These are phyloP conservation scores for Hylomyscus alleni DNA, from an alignment of 2,797 vertebrate species.

Conservation along the genomic window DNA sequence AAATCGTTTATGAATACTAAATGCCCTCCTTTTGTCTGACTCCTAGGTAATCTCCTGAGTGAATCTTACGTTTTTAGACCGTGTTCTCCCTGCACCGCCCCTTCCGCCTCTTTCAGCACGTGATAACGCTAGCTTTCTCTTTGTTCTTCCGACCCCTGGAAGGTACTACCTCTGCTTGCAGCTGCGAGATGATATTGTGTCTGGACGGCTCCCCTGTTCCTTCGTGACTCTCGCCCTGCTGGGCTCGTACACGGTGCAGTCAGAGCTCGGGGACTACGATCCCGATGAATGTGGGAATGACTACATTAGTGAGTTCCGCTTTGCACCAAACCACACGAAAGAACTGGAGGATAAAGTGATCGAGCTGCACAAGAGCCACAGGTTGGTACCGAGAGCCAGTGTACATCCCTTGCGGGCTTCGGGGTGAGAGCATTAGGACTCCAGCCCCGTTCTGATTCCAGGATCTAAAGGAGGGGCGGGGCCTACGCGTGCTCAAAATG, in stretches of 20 bases:
- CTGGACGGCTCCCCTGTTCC: conserved; percentile 96
- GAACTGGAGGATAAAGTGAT: conserved; percentile 98
- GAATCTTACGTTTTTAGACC: neutral
- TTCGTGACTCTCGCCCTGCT: conserved; percentile 96
- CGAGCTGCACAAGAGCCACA: conserved; percentile 97
- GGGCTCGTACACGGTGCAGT: conserved; percentile 97
- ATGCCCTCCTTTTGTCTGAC: neutral
- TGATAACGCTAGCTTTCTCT: neutral
- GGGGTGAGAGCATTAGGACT: fast-evolving
- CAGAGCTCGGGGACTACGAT: conserved; percentile 97
- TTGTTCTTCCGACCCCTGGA: conserved; percentile 58
- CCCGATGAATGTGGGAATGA: conserved; percentile 94
- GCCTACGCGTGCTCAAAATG: neutral
- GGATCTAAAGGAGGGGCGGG: neutral
- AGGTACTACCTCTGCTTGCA: conserved; percentile 99
- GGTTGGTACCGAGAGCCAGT: conserved; percentile 87
- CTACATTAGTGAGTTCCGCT: conserved; percentile 96
- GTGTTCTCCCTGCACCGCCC: neutral
- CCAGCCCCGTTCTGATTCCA: neutral
- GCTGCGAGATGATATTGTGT: conserved; percentile 96
- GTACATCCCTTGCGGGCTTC: neutral
- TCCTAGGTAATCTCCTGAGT: neutral
- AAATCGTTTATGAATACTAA: neutral
- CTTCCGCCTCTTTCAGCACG: fast-evolving
- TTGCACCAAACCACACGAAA: conserved; percentile 98